Evolutionary conservation across 2,113 vertebrate species (phyloP).

Genomic region (Argyrosomus japonicus): DNA sequence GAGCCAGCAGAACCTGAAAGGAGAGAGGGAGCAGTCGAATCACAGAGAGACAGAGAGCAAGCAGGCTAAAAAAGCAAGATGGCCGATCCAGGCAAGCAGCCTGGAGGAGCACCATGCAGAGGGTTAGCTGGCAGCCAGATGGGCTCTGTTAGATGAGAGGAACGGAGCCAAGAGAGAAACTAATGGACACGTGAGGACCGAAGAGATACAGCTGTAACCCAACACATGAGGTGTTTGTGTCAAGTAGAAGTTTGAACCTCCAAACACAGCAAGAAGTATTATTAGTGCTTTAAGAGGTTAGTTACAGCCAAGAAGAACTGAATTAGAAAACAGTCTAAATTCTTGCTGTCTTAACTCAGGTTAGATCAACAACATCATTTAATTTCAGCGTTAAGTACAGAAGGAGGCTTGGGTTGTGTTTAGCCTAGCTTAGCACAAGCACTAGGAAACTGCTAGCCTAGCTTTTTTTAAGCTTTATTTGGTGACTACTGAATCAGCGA

Average conservation of each 20-base stretch:
- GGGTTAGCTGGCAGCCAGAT: conserved; percentile 63
- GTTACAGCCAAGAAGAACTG: not conserved
- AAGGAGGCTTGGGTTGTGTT: not conserved
- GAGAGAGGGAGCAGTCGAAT: conserved; percentile 96
- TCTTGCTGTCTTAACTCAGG: not conserved
- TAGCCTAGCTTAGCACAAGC: not conserved
- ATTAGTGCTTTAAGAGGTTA: conserved; percentile 8
- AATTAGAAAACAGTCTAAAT: conserved; percentile 11
- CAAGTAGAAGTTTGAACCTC: not conserved
- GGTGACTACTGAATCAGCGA: not conserved
- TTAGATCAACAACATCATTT: not conserved
- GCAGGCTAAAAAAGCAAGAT: conserved; percentile 52
- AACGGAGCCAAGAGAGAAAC: conserved; percentile 34
- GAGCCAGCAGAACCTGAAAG: conserved; percentile 99
- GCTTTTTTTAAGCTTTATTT: not conserved
- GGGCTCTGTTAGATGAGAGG: conserved; percentile 38
- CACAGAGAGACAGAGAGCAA: conserved; percentile 89
- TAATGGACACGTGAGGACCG: conserved; percentile 23
- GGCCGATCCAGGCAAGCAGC: conserved; percentile 38
- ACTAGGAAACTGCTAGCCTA: not conserved
- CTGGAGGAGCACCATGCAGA: conserved; percentile 64
- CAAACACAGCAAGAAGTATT: conserved; percentile 5
- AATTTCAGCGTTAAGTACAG: not conserved
- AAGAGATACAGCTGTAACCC: conserved; percentile 15
- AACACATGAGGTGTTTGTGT: not conserved